Percentiles rank a stretch among this genome's conserved stretches.
Evolutionary conservation across 2,888 invertebrate genomes (phyloP).

Genomic region (Polydesmus complanatus): DNA sequence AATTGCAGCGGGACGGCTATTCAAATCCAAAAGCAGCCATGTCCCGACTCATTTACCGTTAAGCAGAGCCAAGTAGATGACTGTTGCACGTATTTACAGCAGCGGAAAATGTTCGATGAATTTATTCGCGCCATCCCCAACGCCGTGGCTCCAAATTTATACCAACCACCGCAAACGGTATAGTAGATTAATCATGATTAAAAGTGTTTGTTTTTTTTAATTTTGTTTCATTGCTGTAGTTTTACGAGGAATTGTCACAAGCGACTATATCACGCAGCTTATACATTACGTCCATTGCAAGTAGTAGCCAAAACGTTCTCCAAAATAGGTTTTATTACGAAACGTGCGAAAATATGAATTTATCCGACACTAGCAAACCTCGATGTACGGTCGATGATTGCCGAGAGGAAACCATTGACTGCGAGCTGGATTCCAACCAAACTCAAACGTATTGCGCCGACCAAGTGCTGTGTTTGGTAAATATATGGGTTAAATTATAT

Average conservation of each 20-base stretch:
- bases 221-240: too few relatives aligned
- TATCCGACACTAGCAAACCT: background rate
- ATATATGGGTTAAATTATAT: too few relatives aligned
- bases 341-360: background rate
- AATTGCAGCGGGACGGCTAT: background rate
- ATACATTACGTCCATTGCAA: too few relatives aligned
- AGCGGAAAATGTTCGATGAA: background rate
- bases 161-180: background rate
- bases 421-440: too few relatives aligned
- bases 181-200: background rate
- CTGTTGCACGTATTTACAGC: background rate
- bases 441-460: too few relatives aligned
- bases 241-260: too few relatives aligned
- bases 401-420: too few relatives aligned
- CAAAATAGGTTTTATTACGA: background rate
- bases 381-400: too few relatives aligned
- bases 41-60: background rate
- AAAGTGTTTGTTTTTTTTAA: too few relatives aligned
- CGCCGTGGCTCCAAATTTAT: background rate
- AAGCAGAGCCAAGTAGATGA: background rate
- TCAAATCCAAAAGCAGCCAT: background rate
- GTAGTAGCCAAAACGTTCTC: too few relatives aligned
- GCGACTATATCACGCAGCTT: too few relatives aligned
- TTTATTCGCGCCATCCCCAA: background rate
- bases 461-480: too few relatives aligned